A percentile compares a stretch with the other conserved stretches of the same genome.
These are phyloP conservation scores for Syndactyla subalaris DNA, from an alignment of 2,797 vertebrate genomes.

Conservation along the genomic window DNA sequence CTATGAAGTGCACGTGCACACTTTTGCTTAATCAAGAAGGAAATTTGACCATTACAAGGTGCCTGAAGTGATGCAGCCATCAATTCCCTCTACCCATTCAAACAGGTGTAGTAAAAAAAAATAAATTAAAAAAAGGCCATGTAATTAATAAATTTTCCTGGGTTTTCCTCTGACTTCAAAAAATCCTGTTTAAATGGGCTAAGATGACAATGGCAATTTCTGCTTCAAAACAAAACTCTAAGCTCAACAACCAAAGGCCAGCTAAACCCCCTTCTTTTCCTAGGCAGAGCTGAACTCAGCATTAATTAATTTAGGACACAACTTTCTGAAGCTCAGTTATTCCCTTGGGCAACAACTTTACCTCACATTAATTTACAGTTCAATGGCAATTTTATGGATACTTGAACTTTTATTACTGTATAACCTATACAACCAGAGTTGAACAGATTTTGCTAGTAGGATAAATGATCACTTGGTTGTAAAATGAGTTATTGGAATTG, in stretches of 20 bases:
- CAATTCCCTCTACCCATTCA: neutral
- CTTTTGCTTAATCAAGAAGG: neutral
- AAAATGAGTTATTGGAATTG: constrained; percentile 62
- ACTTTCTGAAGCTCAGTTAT: constrained; percentile 55
- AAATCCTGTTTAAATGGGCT: neutral
- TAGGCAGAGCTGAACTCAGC: constrained; percentile 3
- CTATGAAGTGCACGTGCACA: neutral
- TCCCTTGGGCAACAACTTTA: constrained; percentile 64
- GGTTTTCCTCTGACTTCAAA: neutral
- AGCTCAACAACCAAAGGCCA: neutral
- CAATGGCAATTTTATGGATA: constrained; percentile 70
- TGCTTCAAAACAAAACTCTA: constrained; percentile 11
- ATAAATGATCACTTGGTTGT: constrained; percentile 65
- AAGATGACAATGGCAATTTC: neutral
- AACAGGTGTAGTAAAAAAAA: neutral
- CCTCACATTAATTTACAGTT: constrained; percentile 69
- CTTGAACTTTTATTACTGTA: constrained; percentile 67
- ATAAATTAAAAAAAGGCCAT: neutral
- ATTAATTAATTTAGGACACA: constrained; percentile 64
- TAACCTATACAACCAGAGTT: constrained; percentile 62
- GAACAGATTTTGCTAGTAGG: constrained; percentile 60
- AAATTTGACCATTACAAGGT: neutral
- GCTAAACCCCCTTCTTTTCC: neutral
- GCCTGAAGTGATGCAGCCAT: neutral
- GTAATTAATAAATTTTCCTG: neutral